Conservation (phyloP, 2,888 invertebrate genomes). For the Andrena trimmerana region DNA sequence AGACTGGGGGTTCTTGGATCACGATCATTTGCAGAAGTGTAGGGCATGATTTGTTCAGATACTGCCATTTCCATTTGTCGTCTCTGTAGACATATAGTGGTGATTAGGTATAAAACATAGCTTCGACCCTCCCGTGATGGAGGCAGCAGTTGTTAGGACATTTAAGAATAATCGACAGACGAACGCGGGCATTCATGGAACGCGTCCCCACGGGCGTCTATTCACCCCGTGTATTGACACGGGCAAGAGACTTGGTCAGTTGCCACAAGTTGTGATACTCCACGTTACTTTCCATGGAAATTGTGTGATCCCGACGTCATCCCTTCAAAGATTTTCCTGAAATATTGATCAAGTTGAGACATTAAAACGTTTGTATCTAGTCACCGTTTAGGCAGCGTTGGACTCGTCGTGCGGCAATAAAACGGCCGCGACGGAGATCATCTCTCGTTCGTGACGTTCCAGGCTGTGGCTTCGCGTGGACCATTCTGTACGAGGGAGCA, state of each 20-base stretch:
- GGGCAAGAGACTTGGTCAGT: not conserved
- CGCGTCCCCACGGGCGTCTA: not conserved
- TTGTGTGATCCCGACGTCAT: not conserved
- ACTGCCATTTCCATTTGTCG: not conserved
- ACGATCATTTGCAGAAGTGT: not conserved
- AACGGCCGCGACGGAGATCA: slow-evolving; percentile 37
- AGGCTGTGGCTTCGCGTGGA: slow-evolving; percentile 75
- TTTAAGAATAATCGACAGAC: not conserved
- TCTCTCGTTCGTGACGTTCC: slow-evolving; percentile 67
- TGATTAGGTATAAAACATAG: not conserved
- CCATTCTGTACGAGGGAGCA: slow-evolving; percentile 76
- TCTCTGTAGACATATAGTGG: not conserved
- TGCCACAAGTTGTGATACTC: not conserved
- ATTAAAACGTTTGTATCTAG: slow-evolving; percentile 12
- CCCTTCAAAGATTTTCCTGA: too few species aligned
- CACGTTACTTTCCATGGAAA: not conserved
- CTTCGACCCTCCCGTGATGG: too few species aligned
- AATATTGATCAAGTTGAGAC: not conserved
- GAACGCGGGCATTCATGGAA: too few species aligned
- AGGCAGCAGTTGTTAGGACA: not conserved
- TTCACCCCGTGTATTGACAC: slow-evolving; percentile 28
- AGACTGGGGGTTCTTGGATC: not conserved
- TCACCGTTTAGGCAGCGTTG: slow-evolving; percentile 46
- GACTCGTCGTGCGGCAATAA: slow-evolving; percentile 14
- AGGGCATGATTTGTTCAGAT: not conserved